Conservation (phyloP, 2,797 vertebrate species). For the Galagoides demidoff region DNA sequence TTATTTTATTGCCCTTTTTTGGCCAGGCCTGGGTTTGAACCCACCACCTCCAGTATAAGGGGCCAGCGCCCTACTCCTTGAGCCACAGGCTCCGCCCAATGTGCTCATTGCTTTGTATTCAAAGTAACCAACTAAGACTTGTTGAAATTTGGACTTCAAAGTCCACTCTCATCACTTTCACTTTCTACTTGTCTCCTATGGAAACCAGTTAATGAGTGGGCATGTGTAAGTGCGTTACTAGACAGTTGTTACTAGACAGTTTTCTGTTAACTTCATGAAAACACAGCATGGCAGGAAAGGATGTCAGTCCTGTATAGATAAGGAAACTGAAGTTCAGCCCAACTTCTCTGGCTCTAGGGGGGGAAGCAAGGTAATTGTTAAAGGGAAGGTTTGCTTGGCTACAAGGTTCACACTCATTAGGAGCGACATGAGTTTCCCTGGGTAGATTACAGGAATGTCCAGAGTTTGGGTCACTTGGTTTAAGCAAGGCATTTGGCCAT, state of each 20-base stretch:
- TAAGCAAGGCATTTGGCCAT: background rate
- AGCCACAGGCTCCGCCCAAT: background rate
- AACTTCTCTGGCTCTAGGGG: accelerated
- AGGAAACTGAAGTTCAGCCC: background rate
- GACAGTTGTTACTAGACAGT: background rate
- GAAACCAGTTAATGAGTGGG: background rate
- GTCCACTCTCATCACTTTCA: too few relatives aligned
- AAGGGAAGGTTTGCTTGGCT: background rate
- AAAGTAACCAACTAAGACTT: background rate
- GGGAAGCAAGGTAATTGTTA: background rate
- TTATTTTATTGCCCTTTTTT: too few relatives aligned
- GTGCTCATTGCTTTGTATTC: too few relatives aligned
- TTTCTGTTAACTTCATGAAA: background rate
- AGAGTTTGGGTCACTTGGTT: background rate
- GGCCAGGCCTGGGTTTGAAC: too few relatives aligned
- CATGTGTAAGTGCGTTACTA: accelerated
- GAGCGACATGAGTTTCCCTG: accelerated
- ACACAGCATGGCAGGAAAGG: accelerated
- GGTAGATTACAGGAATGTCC: background rate
- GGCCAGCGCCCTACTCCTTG: too few relatives aligned
- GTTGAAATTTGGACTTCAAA: background rate
- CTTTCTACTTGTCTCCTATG: background rate
- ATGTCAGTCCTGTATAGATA: background rate
- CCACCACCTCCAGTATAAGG: too few relatives aligned
- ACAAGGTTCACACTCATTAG: accelerated